Conservation (phyloP, 2,113 vertebrate species). For the Elaphurus davidianus region DNA sequence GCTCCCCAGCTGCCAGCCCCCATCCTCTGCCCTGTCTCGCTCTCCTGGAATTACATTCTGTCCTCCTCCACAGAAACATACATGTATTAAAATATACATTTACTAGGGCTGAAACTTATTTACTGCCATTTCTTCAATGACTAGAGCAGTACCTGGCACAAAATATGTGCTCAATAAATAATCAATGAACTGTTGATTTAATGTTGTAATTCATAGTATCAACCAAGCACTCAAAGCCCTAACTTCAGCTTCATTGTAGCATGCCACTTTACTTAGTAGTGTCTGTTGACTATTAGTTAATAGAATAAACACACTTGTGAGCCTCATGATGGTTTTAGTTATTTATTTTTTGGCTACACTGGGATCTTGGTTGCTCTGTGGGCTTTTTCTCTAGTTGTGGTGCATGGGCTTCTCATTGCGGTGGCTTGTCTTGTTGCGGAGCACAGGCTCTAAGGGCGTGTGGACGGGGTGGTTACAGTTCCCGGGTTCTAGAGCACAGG, state of each 20-base stretch:
- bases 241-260: not conserved
- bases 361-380: not conserved
- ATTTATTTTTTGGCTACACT: not conserved
- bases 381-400: not conserved
- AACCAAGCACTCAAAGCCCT: not conserved
- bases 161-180: not conserved
- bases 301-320: constrained; percentile 4
- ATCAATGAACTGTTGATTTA: not conserved
- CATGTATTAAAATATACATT: not conserved
- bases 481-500: not conserved
- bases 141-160: not conserved
- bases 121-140: not conserved
- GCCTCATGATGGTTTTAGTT: not conserved
- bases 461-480: not conserved
- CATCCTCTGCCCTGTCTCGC: not conserved
- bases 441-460: not conserved
- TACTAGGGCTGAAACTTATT: not conserved
- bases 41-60: not conserved
- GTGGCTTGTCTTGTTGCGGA: not conserved
- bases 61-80: not conserved
- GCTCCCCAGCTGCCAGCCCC: not conserved
- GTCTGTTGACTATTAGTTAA: not conserved
- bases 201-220: not conserved
- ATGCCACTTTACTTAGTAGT: not conserved
- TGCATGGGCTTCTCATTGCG: not conserved